Evolutionary conservation across 1,140 invertebrate species (phyloP), one percentile per base, ranked within the genome.

Genomic region (Adelges cooleyi): DNA sequence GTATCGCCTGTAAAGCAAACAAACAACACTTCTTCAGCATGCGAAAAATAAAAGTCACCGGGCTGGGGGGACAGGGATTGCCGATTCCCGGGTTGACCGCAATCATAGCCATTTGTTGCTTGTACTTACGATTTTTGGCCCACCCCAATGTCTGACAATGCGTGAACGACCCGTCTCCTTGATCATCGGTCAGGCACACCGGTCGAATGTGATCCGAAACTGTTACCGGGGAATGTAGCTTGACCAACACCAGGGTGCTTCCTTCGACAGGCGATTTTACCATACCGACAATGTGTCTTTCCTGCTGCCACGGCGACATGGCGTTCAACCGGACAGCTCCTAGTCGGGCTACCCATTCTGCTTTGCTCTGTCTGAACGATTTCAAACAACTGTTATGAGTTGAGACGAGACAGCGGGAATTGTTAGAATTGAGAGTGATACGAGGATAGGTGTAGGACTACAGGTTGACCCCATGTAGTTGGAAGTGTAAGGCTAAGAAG

Each of bases 231-330:
- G 85, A 81, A 67, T 89, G 87, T 42, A 93, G 74, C 70, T 90
- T 87, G 8, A 92, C 79, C 29, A 94, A 74, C 1, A 89, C 88
- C 1, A 90, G 79, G 42, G 86, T 87, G 67, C 87, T 91, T 10
- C 90, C 90, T 75, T 91, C 89, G 0, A 92, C 86, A 0, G 90
- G 89, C 1, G 89, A 91, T 69, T 91, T 90, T 3, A 92, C 84
- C 86, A 92, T 89, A 15, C 90, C 90, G 2, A 90, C 79, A 17
- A 94, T 86, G 59, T 88, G 79, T 23, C 87, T 76, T 69, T 92
- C 86, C 73, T 92, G 89, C 68, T 90, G 87, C 89, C 89, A 92
- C 0, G 91, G 90, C 2, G 89, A 83, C 2, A 81, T 82, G 56
- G 85, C 84, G 15, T 84, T 81, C 36, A 92, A 77, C 22, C 91